A percentile compares a stretch with the other conserved stretches of the same genome.
Conservation (phyloP, 2,888 invertebrate species). For the Polia nebulosa region DNA sequence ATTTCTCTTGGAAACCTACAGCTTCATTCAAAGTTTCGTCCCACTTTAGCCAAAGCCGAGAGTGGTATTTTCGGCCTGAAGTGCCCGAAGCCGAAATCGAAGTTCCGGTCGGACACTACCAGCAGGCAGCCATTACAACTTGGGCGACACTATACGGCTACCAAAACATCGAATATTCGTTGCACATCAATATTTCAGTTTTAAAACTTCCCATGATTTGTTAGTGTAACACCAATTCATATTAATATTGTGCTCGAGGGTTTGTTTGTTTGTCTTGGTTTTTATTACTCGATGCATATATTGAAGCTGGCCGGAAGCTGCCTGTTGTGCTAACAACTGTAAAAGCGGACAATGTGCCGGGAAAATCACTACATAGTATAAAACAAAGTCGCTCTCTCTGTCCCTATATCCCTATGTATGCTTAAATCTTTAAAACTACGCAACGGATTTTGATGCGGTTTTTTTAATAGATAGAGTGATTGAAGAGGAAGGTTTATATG, state of each 20-base stretch:
- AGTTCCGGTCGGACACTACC: too few relatives aligned
- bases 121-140: neutral
- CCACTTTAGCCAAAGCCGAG: too few relatives aligned
- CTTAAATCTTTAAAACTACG: too few relatives aligned
- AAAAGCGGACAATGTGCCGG: neutral
- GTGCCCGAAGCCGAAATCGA: too few relatives aligned
- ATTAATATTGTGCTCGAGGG: neutral
- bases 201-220: slow-evolving; percentile 1
- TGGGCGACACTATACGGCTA: slow-evolving; percentile 11
- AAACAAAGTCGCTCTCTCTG: too few relatives aligned
- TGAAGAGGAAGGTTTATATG: too few relatives aligned
- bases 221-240: neutral
- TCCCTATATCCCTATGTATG: too few relatives aligned
- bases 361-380: neutral
- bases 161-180: slow-evolving; percentile 15
- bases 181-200: slow-evolving; percentile 1
- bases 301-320: neutral
- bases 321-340: neutral
- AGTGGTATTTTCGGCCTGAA: too few relatives aligned
- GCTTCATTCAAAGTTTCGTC: too few relatives aligned
- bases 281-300: neutral
- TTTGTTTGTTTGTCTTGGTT: neutral
- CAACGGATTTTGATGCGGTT: too few relatives aligned
- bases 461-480: too few relatives aligned
- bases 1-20: too few relatives aligned